Evolutionary conservation across 2,797 vertebrate species (phyloP).

Genomic region (Anguilla obscura): DNA sequence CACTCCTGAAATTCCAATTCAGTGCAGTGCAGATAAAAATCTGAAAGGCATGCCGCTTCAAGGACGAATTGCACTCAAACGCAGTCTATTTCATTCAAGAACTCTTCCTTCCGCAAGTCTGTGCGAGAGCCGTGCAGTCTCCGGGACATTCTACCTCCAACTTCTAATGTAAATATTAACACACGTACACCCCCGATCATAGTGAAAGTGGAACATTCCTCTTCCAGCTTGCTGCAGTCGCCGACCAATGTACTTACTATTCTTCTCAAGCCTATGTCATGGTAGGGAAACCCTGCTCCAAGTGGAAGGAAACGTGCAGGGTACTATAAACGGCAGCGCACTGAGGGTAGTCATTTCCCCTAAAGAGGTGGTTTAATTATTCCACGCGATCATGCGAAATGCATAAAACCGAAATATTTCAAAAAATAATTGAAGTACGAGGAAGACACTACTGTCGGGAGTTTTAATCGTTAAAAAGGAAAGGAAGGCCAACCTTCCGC

Average conservation of each 20-base stretch:
- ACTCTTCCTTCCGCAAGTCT: slow-evolving; percentile 7
- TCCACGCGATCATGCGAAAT: neutral
- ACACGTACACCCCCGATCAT: slow-evolving; percentile 43
- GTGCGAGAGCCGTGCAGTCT: neutral
- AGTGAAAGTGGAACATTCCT: slow-evolving; percentile 65
- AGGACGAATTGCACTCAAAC: neutral
- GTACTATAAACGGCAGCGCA: neutral
- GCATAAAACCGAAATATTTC: too few species aligned
- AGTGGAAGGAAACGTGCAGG: neutral
- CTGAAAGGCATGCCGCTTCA: neutral
- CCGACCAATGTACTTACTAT: slow-evolving; percentile 10
- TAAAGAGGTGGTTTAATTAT: neutral
- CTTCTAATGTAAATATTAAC: slow-evolving; percentile 32
- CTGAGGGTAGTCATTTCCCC: neutral
- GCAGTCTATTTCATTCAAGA: neutral
- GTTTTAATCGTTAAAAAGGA: neutral
- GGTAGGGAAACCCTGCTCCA: slow-evolving; percentile 1
- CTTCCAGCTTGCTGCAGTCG: slow-evolving; percentile 39
- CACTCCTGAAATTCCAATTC: slow-evolving; percentile 20
- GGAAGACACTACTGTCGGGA: neutral
- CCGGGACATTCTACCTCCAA: slow-evolving; percentile 28
- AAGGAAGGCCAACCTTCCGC: neutral
- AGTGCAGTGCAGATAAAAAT: neutral
- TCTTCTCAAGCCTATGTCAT: neutral
- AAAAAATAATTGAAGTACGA: neutral